phyloP scores from a whole-genome alignment of 2,888 invertebrate species.

The Sminthurides aquaticus region DNA sequence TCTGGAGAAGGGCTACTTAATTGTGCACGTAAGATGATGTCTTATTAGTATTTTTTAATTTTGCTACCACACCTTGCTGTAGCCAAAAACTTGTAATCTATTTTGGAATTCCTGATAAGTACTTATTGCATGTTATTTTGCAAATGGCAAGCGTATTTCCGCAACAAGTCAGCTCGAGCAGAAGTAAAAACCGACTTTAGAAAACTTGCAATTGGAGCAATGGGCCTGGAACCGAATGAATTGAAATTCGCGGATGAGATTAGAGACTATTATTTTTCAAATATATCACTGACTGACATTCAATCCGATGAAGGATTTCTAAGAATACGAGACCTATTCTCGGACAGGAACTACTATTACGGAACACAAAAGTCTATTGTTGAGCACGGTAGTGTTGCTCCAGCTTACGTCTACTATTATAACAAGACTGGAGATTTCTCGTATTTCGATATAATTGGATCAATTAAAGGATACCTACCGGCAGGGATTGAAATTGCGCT shows the following conservation, averaged over 20 bases:
- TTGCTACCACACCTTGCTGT: no score
- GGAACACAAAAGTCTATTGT: neutral
- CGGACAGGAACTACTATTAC: neutral
- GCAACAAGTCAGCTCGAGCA: neutral
- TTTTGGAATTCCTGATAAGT: no score
- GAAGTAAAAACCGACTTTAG: neutral
- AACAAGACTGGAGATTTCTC: neutral
- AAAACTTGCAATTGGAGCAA: neutral
- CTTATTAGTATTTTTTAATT: no score
- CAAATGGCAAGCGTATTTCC: neutral
- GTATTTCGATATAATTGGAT: neutral
- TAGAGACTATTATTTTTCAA: conserved; percentile 3
- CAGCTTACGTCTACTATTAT: neutral
- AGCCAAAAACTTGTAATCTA: no score
- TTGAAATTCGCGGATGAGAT: neutral
- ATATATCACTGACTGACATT: no score
- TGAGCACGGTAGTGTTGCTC: neutral
- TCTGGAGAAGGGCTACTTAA: neutral
- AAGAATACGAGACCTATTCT: neutral
- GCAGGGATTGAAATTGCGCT: neutral
- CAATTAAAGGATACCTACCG: neutral
- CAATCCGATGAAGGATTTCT: neutral
- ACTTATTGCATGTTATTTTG: no score
- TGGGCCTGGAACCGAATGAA: neutral
- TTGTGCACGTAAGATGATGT: neutral